Evolutionary conservation across 2,888 invertebrate genomes (phyloP).

Genomic region (Galeruca laticollis): DNA sequence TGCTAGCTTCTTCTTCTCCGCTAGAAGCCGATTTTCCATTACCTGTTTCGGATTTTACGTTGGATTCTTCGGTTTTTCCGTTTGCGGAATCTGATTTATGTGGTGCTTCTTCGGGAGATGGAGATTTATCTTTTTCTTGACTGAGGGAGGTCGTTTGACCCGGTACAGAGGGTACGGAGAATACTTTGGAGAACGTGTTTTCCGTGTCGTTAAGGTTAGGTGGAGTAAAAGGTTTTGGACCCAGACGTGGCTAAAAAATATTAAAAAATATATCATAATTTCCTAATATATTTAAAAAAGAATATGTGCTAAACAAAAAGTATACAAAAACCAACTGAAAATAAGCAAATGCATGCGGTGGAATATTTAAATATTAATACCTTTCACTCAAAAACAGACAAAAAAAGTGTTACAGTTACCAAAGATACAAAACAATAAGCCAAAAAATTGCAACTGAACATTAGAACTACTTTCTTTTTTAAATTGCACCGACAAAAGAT

Average conservation of each 20-base stretch:
- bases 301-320: not conserved
- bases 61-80: conserved; percentile 16
- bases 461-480: too few relatives aligned
- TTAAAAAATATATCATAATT: conserved; percentile 11
- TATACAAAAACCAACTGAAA: not conserved
- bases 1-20: conserved; percentile 74
- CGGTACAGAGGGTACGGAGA: conserved; percentile 83
- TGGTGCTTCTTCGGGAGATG: conserved; percentile 40
- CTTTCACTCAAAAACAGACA: not conserved
- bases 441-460: not conserved
- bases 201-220: conserved; percentile 80
- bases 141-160: conserved; percentile 56
- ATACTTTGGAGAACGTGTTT: conserved; percentile 80
- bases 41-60: conserved; percentile 58
- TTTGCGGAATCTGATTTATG: conserved; percentile 13
- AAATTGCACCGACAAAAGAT: too few relatives aligned
- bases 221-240: conserved; percentile 88
- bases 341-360: not conserved
- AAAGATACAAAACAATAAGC: not conserved
- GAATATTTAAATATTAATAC: not conserved
- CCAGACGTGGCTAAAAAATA: conserved; percentile 79
- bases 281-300: not conserved
- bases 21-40: conserved; percentile 74
- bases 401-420: not conserved
- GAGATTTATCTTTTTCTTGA: conserved; percentile 40